Base-by-base conservation (phyloP, 1,140 invertebrate genomes). In the Bombus impatiens region DNA sequence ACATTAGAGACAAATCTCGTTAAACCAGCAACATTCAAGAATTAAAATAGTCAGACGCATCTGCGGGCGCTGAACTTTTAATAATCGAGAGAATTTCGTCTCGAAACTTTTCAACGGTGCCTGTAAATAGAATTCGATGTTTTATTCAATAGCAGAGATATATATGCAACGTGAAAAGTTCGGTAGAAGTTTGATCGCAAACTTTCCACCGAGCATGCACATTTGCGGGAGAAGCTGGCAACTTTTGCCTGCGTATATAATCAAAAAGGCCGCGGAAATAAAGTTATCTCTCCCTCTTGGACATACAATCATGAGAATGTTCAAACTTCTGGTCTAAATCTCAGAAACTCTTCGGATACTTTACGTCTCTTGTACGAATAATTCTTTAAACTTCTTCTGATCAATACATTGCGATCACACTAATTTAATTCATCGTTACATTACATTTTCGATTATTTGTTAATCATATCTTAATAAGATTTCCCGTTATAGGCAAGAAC, bases 401-500 rank as follows among this genome's bases (percentile, higher is more conserved):
- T 5, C 40, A 42, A 42, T 35, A 28, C 2, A 15, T 0, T 12
- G 1, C 1, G 28, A 22, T 74, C 13, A 13, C 4, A 71, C 5
- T 28, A 32, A 10, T 44, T 18, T n/a, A n/a, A 28, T 44, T 68
- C 25, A 13, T n/a, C 10, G 25, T n/a, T 53, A 57, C 2, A 5
- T 22, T 28, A 13, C 22, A 57, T 44, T 8, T 59, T 10, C 9
- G 12, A 32, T 3, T 18, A 57, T 35, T 57, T 15, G 13, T 15
- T 28, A 40, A 13, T 28, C 1, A 3, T 12, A 87, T 89, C 80
- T 57, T 86, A 90, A 89, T 83, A 28, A 84, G 86, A 77, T 90
- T n/a, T 82, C 82, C 82, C 88, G 57, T 92, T 86, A 57, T 76
- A 96, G 96, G 96, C 94, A 96, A 95, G 95, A 96, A 95, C 91